Base-by-base conservation (phyloP, 2,888 invertebrate genomes). In the Tryphoninae sp. region DNA sequence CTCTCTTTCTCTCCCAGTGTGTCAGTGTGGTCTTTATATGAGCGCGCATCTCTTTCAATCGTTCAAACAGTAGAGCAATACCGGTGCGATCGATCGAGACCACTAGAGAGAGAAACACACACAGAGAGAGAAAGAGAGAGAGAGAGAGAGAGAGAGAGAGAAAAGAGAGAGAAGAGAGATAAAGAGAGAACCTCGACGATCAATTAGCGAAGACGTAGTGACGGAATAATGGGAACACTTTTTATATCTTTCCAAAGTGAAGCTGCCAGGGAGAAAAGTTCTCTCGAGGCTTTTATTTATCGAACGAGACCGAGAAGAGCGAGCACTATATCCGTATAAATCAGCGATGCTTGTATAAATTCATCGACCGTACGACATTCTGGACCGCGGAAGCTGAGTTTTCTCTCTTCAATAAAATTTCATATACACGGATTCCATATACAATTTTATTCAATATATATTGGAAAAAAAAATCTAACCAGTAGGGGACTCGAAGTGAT, bases 191-290 rank as follows among this genome's bases (percentile, higher is more conserved):
- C 16, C 33, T 62, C 40, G 11, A 45, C 26, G 59, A 76, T 71
- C 80, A 80, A 80, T 80, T 80, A 80, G 67, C 65, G 76, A 59
- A 19, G 42, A 74, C 42, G 58, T 49, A 61, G 75, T 71, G 26
- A 51, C 59, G 80, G 59, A 67, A 80, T 76, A 80, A 76, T 80
- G 59, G 71, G 55, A 75, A 80, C 23, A 26, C 42, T 71, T 75
- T 13, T 75, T 62, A 19, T 71, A 76, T 67, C 71, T 51, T 42
- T 71, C 13, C 9, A 19, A 9, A 26, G 26, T 4, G 26, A 26
- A 13, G 51, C 51, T 33, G 26, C 40, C 33, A 26, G 40, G 33
- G 61, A 23, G 26, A 16, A 26, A n/a, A 42, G 55, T 79, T 55
- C 42, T 53, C 53, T 22, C 42, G 16, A 11, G 40, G 53, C 51